Evolutionary conservation across 2,797 vertebrate genomes (phyloP).

Genomic region (Cetoscarus ocellatus): DNA sequence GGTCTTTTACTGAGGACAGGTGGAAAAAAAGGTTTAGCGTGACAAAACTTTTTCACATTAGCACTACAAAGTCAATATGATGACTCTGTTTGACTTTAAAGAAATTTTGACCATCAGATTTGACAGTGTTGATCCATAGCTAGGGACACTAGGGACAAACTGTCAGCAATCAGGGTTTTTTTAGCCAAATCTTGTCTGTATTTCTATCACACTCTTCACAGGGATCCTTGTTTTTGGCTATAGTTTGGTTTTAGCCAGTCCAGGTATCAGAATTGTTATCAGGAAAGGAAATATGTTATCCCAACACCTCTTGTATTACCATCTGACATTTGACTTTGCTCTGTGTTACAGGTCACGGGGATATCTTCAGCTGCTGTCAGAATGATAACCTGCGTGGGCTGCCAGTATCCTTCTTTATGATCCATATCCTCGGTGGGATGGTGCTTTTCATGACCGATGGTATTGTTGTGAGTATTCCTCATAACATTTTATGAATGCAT

Average conservation of each 20-base stretch:
- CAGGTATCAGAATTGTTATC: not conserved
- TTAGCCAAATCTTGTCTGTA: no score
- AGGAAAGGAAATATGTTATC: not conserved
- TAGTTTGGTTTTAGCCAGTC: not conserved
- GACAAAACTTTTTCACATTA: no score
- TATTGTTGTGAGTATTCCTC: slow-evolving; percentile 89
- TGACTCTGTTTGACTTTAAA: no score
- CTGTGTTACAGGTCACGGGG: slow-evolving; percentile 85
- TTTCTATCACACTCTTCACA: not conserved
- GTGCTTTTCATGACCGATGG: slow-evolving; percentile 98
- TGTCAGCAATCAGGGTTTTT: no score
- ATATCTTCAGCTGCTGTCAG: slow-evolving; percentile 92
- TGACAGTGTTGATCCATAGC: no score
- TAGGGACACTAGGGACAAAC: no score
- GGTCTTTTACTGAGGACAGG: no score
- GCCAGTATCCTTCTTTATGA: slow-evolving; percentile 92
- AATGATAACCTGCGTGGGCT: slow-evolving; percentile 87
- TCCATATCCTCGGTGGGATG: slow-evolving; percentile 92
- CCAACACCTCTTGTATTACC: slow-evolving; percentile 19
- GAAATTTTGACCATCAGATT: no score
- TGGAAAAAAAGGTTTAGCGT: no score
- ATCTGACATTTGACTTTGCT: slow-evolving; percentile 54
- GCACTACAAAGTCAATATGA: no score
- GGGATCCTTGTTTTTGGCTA: not conserved
- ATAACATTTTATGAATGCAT: slow-evolving; percentile 23